Conservation (phyloP, 2,797 vertebrate species). For the Pachyuromys duprasi region DNA sequence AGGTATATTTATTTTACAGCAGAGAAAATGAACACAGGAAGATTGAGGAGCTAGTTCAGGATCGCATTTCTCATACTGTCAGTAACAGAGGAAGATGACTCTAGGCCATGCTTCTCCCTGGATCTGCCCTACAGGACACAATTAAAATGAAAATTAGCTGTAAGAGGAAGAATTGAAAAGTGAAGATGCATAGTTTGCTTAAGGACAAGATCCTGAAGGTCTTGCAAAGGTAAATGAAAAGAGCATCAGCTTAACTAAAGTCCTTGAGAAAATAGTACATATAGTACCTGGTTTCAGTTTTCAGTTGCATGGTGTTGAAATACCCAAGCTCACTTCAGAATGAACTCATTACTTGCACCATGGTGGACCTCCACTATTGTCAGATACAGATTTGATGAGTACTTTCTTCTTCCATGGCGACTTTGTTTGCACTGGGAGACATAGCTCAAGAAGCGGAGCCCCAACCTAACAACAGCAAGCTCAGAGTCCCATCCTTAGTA, state of each 20-base stretch:
- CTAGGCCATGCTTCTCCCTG: neutral
- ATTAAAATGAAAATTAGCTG: slow-evolving; percentile 68
- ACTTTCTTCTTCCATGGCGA: neutral
- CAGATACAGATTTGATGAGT: neutral
- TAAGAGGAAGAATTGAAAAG: neutral
- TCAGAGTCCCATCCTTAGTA: neutral
- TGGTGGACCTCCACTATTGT: neutral
- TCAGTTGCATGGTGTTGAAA: neutral
- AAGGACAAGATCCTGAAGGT: slow-evolving; percentile 13
- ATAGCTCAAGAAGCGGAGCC: too few species aligned
- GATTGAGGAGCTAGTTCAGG: neutral
- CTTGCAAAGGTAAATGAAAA: slow-evolving; percentile 10
- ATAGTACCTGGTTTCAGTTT: neutral
- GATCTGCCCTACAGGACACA: slow-evolving; percentile 49
- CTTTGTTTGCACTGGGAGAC: neutral
- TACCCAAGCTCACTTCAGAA: slow-evolving; percentile 36
- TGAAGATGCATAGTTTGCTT: neutral
- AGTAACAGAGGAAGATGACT: slow-evolving; percentile 7
- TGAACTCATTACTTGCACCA: neutral
- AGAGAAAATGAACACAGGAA: slow-evolving; percentile 1
- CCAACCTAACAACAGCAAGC: neutral
- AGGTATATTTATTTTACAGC: neutral
- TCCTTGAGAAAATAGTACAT: slow-evolving; percentile 18
- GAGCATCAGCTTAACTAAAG: slow-evolving; percentile 36
- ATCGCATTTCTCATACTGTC: neutral